A percentile compares a stretch with the other conserved stretches of the same genome.
Conservation (phyloP, 2,888 invertebrate genomes). For the Leptopilina myrica region DNA sequence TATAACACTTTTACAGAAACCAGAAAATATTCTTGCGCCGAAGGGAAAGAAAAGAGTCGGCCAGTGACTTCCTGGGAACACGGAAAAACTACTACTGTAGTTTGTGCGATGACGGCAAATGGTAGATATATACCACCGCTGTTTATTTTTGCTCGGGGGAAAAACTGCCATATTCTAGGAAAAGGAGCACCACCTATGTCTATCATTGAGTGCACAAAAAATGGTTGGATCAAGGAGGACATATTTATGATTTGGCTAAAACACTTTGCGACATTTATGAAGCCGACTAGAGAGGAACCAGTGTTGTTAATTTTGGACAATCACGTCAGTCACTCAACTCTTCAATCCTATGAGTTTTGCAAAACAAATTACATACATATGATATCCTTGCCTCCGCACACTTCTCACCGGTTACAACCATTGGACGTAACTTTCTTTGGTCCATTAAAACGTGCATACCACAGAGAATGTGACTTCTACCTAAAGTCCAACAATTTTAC, state of each 20-base stretch:
- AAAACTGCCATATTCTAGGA: constrained; percentile 69
- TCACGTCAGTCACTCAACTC: constrained; percentile 41
- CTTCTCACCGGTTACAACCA: constrained; percentile 51
- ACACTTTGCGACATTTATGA: constrained; percentile 62
- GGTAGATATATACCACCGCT: constrained; percentile 74
- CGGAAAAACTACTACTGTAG: constrained; percentile 65
- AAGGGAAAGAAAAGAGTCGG: constrained; percentile 74
- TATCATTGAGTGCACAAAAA: constrained; percentile 62
- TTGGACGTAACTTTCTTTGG: constrained; percentile 50
- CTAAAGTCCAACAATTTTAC: constrained; percentile 35
- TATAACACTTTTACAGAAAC: constrained; percentile 44
- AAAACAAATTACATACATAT: constrained; percentile 42
- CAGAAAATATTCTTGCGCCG: constrained; percentile 68
- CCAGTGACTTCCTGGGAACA: constrained; percentile 43
- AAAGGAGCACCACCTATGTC: constrained; percentile 73
- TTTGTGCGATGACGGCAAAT: constrained; percentile 73
- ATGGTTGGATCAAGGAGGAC: constrained; percentile 60
- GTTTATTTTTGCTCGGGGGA: constrained; percentile 75
- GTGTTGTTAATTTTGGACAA: constrained; percentile 45
- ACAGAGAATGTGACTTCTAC: constrained; percentile 46
- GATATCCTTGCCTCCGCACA: constrained; percentile 49
- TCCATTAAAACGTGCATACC: constrained; percentile 45
- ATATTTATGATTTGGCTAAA: constrained; percentile 41
- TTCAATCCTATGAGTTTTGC: constrained; percentile 39
- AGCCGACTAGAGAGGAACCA: constrained; percentile 65